Conservation (phyloP, 2,888 invertebrate genomes). For the Pogonocherus hispidulus region DNA sequence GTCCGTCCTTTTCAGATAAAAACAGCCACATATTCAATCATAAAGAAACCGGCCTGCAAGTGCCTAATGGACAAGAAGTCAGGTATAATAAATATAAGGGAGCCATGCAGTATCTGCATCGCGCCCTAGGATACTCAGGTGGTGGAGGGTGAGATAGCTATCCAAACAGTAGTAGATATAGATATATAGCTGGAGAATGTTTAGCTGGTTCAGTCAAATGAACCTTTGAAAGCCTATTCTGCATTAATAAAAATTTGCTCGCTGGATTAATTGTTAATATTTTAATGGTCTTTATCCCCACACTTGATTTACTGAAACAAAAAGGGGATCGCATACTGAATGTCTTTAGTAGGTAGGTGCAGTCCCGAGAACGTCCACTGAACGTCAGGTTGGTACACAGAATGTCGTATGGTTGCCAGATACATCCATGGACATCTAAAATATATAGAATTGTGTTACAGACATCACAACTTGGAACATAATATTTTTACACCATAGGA, state of each 20-base stretch:
- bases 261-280: too few relatives aligned
- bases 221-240: background rate
- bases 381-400: too few relatives aligned
- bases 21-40: constrained; percentile 81
- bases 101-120: constrained; percentile 66
- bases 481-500: too few relatives aligned
- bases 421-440: too few relatives aligned
- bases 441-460: too few relatives aligned
- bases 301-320: too few relatives aligned
- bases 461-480: too few relatives aligned
- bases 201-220: constrained; percentile 35
- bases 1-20: constrained; percentile 68
- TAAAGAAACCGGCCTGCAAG: constrained; percentile 76
- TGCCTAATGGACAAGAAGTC: constrained; percentile 63
- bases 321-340: too few relatives aligned
- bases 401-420: too few relatives aligned
- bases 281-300: too few relatives aligned
- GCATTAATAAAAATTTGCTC: background rate
- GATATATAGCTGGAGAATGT: constrained; percentile 31
- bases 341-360: too few relatives aligned
- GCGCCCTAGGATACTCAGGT: constrained; percentile 63
- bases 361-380: too few relatives aligned
- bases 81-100: constrained; percentile 69
- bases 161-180: constrained; percentile 52
- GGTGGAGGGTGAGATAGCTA: constrained; percentile 62